phyloP scores from a whole-genome alignment of 2,113 vertebrate genomes.

The Takifugu bimaculatus region DNA sequence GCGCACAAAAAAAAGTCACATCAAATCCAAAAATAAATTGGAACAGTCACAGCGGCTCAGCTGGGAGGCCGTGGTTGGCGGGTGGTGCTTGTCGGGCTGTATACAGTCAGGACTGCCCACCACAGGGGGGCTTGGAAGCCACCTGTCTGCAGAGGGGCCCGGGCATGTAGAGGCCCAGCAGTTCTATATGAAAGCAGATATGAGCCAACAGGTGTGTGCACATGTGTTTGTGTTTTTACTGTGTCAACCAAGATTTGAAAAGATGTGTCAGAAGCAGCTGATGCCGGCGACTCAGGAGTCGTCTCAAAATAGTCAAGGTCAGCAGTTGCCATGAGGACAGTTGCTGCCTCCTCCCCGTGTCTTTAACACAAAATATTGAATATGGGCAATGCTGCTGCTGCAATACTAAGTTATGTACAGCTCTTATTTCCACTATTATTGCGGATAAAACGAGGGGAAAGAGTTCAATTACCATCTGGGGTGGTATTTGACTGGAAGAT shows the following conservation, averaged over 20 bases:
- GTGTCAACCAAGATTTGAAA: constrained; percentile 45
- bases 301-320: constrained; percentile 70
- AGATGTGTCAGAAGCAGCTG: constrained; percentile 66
- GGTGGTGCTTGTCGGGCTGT: constrained; percentile 29
- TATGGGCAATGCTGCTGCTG: not conserved
- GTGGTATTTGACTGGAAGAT: too few relatives aligned
- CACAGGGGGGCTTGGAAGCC: constrained; percentile 40
- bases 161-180: constrained; percentile 44
- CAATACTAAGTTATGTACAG: not conserved
- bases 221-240: constrained; percentile 13
- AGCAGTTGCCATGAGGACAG: constrained; percentile 67
- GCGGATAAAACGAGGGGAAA: too few relatives aligned
- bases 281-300: constrained; percentile 59
- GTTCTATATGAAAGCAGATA: constrained; percentile 74
- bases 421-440: too few relatives aligned
- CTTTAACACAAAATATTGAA: not conserved
- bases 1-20: not conserved
- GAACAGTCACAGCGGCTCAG: constrained; percentile 6
- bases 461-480: too few relatives aligned
- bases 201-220: constrained; percentile 70
- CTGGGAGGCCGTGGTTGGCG: constrained; percentile 7
- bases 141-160: constrained; percentile 64
- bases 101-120: constrained; percentile 23
- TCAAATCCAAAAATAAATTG: not conserved
- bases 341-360: constrained; percentile 45